Conservation (phyloP, 2,113 vertebrate genomes). For the Trematocara unimaculatum region DNA sequence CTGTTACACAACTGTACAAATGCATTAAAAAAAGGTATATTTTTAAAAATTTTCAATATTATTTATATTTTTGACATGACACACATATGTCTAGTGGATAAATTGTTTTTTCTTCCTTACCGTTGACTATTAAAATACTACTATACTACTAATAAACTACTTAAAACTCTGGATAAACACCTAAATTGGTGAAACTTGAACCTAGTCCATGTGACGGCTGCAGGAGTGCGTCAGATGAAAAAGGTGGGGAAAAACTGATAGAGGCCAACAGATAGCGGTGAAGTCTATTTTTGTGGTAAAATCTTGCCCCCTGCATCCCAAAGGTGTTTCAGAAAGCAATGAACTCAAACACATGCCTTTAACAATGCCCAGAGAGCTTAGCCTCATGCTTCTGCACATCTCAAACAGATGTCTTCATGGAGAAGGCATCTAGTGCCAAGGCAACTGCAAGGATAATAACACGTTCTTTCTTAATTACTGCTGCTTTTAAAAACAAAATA, state of each 20-base stretch:
- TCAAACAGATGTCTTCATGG: constrained; percentile 38
- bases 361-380: neutral
- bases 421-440: constrained; percentile 21
- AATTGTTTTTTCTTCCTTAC: neutral
- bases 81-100: neutral
- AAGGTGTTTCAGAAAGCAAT: neutral
- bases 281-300: neutral
- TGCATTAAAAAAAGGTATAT: neutral
- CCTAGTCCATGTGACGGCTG: neutral
- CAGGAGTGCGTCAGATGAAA: neutral
- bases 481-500: constrained; percentile 47
- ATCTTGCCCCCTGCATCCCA: neutral
- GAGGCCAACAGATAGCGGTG: neutral
- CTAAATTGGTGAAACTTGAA: neutral
- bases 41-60: accelerated
- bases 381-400: neutral
- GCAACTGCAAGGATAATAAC: constrained; percentile 46
- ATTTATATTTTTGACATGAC: neutral
- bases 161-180: neutral
- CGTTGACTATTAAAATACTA: accelerated
- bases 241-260: neutral
- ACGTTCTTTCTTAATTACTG: constrained; percentile 30
- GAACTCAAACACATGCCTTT: neutral
- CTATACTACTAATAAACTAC: neutral
- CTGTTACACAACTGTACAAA: neutral